Conservation (phyloP, 2,888 invertebrate genomes). For the Pocota personata region DNA sequence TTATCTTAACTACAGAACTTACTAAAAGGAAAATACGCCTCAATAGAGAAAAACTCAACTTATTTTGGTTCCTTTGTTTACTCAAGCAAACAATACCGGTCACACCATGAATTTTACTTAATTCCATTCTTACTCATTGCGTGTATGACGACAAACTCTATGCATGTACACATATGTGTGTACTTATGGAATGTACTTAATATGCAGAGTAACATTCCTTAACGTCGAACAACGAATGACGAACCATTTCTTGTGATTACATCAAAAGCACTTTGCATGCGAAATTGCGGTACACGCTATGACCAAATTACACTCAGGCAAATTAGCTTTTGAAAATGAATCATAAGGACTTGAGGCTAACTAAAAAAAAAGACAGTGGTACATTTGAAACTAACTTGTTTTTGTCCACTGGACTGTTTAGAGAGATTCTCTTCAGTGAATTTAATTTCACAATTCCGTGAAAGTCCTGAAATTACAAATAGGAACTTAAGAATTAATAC, state of each 20-base stretch:
- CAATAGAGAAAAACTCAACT: not conserved
- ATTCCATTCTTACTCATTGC: not conserved
- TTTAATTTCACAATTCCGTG: too few species aligned
- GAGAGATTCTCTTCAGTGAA: too few species aligned
- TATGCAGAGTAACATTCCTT: constrained; percentile 6
- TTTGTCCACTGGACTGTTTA: too few species aligned
- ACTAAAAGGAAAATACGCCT: not conserved
- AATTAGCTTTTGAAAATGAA: constrained; percentile 19
- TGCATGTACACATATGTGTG: not conserved
- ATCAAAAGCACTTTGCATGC: constrained; percentile 52
- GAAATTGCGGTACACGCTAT: constrained; percentile 22
- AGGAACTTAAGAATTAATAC: too few species aligned
- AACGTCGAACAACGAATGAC: not conserved
- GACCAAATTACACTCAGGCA: constrained; percentile 15
- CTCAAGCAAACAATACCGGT: not conserved
- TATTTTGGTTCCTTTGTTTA: not conserved
- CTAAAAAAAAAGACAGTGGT: not conserved
- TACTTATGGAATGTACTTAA: not conserved
- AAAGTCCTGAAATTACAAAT: too few species aligned
- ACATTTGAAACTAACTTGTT: too few species aligned
- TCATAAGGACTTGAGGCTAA: not conserved
- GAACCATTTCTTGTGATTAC: constrained; percentile 15
- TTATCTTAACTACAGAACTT: not conserved
- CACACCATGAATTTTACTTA: not conserved
- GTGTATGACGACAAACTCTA: not conserved